phyloP scores from a whole-genome alignment of 2,113 vertebrate genomes.

The Dolichallabes microphthalmus region DNA sequence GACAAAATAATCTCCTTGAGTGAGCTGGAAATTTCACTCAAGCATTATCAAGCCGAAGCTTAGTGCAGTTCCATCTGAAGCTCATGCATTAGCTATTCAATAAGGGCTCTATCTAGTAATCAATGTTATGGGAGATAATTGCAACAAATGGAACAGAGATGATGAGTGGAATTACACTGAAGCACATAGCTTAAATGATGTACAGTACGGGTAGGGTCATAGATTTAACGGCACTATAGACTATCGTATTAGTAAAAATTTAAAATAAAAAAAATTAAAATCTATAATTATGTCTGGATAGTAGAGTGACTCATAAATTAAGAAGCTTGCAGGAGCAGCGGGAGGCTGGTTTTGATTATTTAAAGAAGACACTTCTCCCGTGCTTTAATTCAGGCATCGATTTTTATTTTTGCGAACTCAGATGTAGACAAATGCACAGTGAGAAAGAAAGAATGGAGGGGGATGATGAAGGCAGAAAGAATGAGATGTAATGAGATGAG shows the following conservation, averaged over 20 bases:
- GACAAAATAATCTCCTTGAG: background rate
- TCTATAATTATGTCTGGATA: constrained; percentile 31
- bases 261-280: background rate
- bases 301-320: constrained; percentile 18
- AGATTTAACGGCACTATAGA: background rate
- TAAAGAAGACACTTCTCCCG: constrained; percentile 9
- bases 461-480: background rate
- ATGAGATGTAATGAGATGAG: background rate
- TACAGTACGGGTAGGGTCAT: background rate
- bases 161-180: constrained; percentile 1
- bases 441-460: background rate
- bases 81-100: constrained; percentile 18
- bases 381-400: constrained; percentile 23
- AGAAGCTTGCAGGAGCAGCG: background rate
- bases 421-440: background rate
- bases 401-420: constrained; percentile 24
- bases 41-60: background rate
- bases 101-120: constrained; percentile 12
- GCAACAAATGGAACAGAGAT: constrained; percentile 26
- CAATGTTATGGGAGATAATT: constrained; percentile 23
- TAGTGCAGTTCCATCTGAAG: background rate
- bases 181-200: background rate
- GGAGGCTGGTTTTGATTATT: background rate
- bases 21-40: background rate
- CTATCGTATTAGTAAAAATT: background rate